Evolutionary conservation across 35 echinoderm and acorn worm genomes (phyloP).

Genomic region (Eucidaris tribuloides): DNA sequence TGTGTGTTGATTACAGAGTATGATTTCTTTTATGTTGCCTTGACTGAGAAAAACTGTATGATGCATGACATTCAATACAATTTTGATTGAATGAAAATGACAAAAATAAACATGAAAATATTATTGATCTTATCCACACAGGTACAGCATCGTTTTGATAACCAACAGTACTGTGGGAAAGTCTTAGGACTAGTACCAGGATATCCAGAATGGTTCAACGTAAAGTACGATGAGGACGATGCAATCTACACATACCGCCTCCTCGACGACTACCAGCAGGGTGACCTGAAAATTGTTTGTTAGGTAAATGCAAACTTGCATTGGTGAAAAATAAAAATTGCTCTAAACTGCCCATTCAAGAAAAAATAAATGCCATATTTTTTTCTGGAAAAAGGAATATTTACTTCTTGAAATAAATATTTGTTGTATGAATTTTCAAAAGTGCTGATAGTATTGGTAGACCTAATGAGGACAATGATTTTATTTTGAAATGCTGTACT

Average conservation of each 20-base stretch:
- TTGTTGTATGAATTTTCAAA: neutral
- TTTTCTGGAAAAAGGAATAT: neutral
- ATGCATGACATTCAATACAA: neutral
- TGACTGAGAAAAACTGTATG: neutral
- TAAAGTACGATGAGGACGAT: slow-evolving; percentile 24
- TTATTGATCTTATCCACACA: neutral
- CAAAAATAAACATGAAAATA: neutral
- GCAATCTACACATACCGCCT: slow-evolving; percentile 19
- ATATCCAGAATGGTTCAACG: slow-evolving; percentile 3
- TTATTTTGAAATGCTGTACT: neutral
- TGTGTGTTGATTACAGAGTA: neutral
- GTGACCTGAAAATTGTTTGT: neutral
- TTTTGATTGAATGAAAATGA: neutral
- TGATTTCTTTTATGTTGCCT: neutral
- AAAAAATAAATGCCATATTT: neutral
- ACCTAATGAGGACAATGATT: neutral
- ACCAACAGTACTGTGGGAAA: neutral
- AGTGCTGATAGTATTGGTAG: neutral
- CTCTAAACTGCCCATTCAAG: neutral
- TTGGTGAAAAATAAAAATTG: neutral
- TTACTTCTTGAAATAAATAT: neutral
- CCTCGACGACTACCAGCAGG: slow-evolving; percentile 5
- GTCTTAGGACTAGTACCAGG: slow-evolving; percentile 6
- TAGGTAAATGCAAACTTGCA: neutral
- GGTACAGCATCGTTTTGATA: neutral